phyloP scores from a whole-genome alignment of 2,113 vertebrate species.

The Oenanthe melanoleuca region DNA sequence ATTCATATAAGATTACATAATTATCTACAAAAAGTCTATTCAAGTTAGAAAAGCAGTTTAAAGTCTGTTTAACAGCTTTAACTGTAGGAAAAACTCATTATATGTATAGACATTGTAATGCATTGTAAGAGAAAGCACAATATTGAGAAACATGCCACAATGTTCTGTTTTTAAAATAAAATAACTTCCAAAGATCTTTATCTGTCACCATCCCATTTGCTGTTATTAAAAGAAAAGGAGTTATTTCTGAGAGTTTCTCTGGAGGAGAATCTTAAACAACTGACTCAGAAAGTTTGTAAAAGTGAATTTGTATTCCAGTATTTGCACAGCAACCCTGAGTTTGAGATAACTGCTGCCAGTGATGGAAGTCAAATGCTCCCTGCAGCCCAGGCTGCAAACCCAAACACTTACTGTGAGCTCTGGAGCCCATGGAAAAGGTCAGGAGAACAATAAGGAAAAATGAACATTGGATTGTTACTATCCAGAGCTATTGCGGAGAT shows the following conservation, averaged over 20 bases:
- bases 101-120: not conserved
- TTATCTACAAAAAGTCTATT: not conserved
- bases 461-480: not conserved
- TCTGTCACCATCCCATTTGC: not conserved
- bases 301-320: not conserved
- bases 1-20: not conserved
- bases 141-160: not conserved
- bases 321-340: not conserved
- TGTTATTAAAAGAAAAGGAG: not conserved
- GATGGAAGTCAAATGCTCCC: conserved; percentile 11
- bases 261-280: not conserved
- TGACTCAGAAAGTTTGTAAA: not conserved
- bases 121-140: not conserved
- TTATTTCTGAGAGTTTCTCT: not conserved
- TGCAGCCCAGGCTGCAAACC: not conserved
- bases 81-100: not conserved
- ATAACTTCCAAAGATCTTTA: not conserved
- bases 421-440: not conserved
- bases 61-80: not conserved
- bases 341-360: not conserved
- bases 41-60: not conserved
- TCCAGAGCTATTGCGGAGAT: not conserved
- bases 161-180: not conserved
- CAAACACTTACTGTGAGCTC: not conserved
- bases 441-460: not conserved